Base-by-base conservation (phyloP, 2,888 invertebrate species). In the Acrocyrtus sp. region DNA sequence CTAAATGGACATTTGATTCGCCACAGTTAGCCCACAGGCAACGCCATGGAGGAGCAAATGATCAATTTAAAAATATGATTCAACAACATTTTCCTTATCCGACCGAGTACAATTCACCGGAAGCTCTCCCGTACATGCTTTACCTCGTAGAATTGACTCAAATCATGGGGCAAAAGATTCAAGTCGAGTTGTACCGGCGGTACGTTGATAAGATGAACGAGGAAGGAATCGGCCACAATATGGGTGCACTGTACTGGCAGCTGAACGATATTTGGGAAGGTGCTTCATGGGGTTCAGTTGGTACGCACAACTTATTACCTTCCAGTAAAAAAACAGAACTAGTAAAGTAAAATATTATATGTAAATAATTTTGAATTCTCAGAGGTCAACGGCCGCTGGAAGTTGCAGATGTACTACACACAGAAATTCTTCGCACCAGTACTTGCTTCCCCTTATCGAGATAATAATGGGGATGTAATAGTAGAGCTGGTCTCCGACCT, bases 381-480 rank as follows among this genome's bases (percentile, higher is more conserved):
- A 92, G 93, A 94, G 84, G 90, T 88, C 82, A 88, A 88, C 34
- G 92, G 92, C 15, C 87, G 88, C 80, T 94, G 94, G 94, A 94
- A 95, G 85, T 90, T 93, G 88, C 85, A 95, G 1, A 98, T 98
- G 82, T 95, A 98, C 84, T 95, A 89, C 84, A 94, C 94, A 0
- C 88, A 88, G 79, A 87, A 92, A 1, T 96, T 97, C 83, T 94
- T 97, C 83, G 89, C 92, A 0, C 92, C 93, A 0, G 85, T 92
- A 24, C 86, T 92, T 24, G 87, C 93, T 21, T 90, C 88, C 8
- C 81, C 83, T 2, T 79, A 78, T 53, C 50, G 56, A 15, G 67
- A 81, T 8, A 12, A 39, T 10, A 45, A 73, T 21, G 66, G 68
- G 8, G 78, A 79, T 45, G 56, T 66, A 2, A 62, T 84, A 1